Evolutionary conservation across 2,888 invertebrate genomes (phyloP).

Genomic region (Oligia latruncula): DNA sequence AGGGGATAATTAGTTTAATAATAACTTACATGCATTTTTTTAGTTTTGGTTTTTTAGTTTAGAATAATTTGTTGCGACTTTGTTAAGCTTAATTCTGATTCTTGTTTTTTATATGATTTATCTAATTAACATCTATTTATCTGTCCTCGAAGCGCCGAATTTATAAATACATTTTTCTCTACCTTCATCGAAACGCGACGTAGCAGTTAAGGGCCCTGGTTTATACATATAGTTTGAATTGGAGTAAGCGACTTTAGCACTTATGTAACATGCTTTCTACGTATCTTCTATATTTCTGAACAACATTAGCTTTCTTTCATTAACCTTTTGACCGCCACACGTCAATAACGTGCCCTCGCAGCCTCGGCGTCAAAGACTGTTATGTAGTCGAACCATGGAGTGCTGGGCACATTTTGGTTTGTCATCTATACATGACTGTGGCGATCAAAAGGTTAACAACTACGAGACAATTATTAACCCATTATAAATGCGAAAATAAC

Average conservation of each 20-base stretch:
- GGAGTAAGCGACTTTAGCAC: background rate
- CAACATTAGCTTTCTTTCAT: background rate
- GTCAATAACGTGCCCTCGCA: too few species aligned
- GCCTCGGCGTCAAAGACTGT: too few species aligned
- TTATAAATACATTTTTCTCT: background rate
- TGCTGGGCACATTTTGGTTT: too few species aligned
- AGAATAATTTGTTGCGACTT: background rate
- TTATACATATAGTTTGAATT: background rate
- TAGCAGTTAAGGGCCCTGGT: constrained; percentile 39
- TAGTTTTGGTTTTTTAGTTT: background rate
- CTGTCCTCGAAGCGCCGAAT: constrained; percentile 49
- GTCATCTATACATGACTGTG: too few species aligned
- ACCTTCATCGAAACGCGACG: constrained; percentile 38
- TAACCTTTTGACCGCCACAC: too few species aligned
- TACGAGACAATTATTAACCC: background rate
- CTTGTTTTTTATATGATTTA: background rate
- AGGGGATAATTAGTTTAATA: background rate
- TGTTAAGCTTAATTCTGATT: background rate
- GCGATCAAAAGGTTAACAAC: background rate
- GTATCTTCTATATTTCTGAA: background rate
- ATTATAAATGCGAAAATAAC: constrained; percentile 1
- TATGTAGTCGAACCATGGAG: too few species aligned
- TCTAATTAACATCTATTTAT: background rate
- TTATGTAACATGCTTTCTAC: background rate
- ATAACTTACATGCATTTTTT: constrained; percentile 8